phyloP scores from a whole-genome alignment of 1,140 invertebrate genomes.

The Caenorhabditis remanei region DNA sequence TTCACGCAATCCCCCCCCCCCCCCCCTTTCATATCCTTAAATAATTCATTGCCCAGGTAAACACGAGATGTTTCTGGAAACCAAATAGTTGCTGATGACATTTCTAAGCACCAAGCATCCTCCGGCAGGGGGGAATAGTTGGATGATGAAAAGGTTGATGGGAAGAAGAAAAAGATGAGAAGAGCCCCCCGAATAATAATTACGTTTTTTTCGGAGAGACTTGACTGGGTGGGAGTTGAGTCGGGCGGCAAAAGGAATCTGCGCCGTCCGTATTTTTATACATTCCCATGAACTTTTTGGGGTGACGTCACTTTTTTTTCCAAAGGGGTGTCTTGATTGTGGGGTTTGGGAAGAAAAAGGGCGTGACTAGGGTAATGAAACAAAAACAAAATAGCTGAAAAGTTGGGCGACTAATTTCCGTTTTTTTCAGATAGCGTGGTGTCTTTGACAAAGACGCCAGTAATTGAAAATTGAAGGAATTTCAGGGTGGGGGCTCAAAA shows the following conservation, averaged over 20 bases:
- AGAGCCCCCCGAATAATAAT: not conserved
- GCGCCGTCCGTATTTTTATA: not conserved
- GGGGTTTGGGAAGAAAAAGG: not conserved
- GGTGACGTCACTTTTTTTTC: not conserved
- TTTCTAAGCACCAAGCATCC: not conserved
- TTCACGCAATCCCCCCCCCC: too few species aligned
- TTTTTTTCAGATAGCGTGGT: too few species aligned
- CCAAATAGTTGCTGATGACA: conserved; percentile 21
- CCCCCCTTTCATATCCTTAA: not conserved
- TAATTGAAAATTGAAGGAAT: too few species aligned
- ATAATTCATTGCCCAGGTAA: conserved; percentile 18
- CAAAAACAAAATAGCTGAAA: too few species aligned
- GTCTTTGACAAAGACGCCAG: too few species aligned
- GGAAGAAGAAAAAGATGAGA: not conserved
- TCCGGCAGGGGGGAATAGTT: not conserved
- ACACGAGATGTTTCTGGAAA: conserved; percentile 27
- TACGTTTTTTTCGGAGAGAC: not conserved
- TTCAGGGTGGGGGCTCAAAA: too few species aligned
- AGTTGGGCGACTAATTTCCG: too few species aligned
- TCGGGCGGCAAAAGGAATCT: not conserved
- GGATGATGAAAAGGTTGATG: not conserved
- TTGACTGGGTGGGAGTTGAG: not conserved
- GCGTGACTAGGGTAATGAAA: not conserved
- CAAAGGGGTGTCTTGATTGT: not conserved
- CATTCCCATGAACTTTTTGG: conserved; percentile 8